Conservation (phyloP, 2,888 invertebrate genomes). For the Rhorus exstirpatorius region DNA sequence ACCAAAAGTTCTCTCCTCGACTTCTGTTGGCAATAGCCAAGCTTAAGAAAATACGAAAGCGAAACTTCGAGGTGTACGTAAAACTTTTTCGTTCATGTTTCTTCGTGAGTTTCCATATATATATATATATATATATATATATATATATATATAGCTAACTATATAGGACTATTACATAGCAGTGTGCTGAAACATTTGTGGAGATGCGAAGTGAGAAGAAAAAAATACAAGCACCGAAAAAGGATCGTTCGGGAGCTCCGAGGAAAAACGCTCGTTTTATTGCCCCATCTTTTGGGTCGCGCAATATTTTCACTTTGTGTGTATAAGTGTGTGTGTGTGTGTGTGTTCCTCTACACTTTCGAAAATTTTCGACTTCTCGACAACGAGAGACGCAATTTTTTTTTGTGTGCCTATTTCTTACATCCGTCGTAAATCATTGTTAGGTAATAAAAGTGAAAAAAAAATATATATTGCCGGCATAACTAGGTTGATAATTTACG, state of each 20-base stretch:
- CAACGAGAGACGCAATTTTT: conserved; percentile 35
- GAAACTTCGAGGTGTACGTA: conserved; percentile 53
- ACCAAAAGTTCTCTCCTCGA: conserved; percentile 26
- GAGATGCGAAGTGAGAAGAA: conserved; percentile 40
- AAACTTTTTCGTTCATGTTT: conserved; percentile 48
- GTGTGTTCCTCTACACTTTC: conserved; percentile 6
- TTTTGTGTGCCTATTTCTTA: background rate
- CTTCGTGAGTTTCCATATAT: conserved; percentile 1
- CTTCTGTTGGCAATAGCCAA: conserved; percentile 31
- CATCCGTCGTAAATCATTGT: conserved; percentile 28
- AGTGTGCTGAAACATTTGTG: conserved; percentile 71
- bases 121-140: conserved; percentile 1
- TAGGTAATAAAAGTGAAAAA: conserved; percentile 26
- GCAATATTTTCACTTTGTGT: conserved; percentile 37
- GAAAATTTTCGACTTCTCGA: conserved; percentile 61
- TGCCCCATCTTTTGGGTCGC: conserved; percentile 47
- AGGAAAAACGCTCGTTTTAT: conserved; percentile 58
- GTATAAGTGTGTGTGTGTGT: too few relatives aligned
- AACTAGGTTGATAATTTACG: conserved; percentile 41
- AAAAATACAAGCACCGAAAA: conserved; percentile 60
- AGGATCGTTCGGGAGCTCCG: conserved; percentile 43
- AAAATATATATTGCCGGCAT: conserved; percentile 21
- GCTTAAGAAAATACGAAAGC: conserved; percentile 65
- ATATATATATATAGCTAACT: background rate
- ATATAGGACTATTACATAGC: conserved; percentile 11